Conservation (phyloP, 2,888 invertebrate species). For the Beris chalybata region DNA sequence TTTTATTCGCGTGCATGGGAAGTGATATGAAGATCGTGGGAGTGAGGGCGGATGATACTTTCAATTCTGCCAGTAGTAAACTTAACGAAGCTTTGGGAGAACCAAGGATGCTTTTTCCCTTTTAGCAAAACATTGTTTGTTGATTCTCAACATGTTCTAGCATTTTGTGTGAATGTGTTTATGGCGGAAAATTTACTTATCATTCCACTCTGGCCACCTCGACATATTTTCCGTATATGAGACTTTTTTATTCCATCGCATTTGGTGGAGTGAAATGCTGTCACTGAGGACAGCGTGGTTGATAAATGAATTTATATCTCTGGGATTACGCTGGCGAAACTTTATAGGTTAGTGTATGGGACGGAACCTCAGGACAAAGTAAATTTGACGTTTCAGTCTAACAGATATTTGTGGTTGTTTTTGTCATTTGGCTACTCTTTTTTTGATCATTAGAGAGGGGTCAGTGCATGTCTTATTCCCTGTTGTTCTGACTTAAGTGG, state of each 20-base stretch:
- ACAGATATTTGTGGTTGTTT: too few species aligned
- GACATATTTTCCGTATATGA: not conserved
- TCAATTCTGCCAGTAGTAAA: not conserved
- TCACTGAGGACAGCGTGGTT: not conserved
- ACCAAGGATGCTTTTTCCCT: too few species aligned
- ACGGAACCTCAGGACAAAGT: too few species aligned
- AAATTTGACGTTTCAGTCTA: too few species aligned
- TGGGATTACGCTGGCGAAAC: not conserved
- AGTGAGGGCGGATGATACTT: not conserved
- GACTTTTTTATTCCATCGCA: not conserved
- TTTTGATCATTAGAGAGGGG: too few species aligned
- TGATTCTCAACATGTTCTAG: constrained; percentile 12
- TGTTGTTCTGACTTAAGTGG: too few species aligned
- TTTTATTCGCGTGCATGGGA: too few species aligned
- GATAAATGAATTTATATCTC: constrained; percentile 11
- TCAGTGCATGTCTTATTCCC: too few species aligned
- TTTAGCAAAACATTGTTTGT: not conserved
- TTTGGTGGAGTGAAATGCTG: not conserved
- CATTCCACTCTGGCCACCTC: not conserved
- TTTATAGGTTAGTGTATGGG: too few species aligned
- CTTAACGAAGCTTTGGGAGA: too few species aligned
- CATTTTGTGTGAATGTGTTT: constrained; percentile 12
- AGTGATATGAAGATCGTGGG: too few species aligned
- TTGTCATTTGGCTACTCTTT: too few species aligned
- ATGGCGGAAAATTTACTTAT: constrained; percentile 12